Conservation (phyloP, 1,140 invertebrate species). For the Phenacoccus solenopsis region DNA sequence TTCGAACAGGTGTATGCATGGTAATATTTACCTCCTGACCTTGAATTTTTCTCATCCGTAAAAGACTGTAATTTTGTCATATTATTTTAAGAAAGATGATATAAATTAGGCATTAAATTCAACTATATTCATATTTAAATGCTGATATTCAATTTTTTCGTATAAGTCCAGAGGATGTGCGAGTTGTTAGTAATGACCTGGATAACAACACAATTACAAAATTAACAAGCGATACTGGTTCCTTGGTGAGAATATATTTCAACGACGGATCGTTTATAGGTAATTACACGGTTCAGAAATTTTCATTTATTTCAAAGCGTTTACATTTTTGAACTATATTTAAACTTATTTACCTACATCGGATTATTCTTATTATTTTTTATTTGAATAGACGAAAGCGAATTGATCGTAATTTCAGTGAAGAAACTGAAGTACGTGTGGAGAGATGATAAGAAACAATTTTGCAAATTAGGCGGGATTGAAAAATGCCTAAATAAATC, state of each 20-base stretch:
- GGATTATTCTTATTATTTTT: not conserved
- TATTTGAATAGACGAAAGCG: conserved; percentile 27
- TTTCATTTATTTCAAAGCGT: not conserved
- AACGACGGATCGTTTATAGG: conserved; percentile 21
- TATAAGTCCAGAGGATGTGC: not conserved
- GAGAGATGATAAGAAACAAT: conserved; percentile 44
- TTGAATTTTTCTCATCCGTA: no score
- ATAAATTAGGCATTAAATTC: no score
- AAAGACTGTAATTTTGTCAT: no score
- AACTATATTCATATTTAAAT: no score
- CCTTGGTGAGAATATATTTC: conserved; percentile 20
- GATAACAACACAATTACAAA: not conserved
- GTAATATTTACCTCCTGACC: no score
- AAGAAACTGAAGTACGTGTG: conserved; percentile 57
- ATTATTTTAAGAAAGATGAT: no score
- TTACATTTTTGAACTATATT: not conserved
- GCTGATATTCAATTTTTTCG: no score
- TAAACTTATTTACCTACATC: not conserved
- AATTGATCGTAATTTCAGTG: conserved; percentile 42
- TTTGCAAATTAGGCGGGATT: conserved; percentile 49
- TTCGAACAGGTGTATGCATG: no score
- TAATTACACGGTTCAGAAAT: not conserved
- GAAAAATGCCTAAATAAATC: conserved; percentile 45
- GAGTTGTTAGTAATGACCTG: not conserved
- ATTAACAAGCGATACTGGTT: not conserved